Base-by-base conservation (phyloP, 2,888 invertebrate genomes). In the Pseudococcus longispinus region DNA sequence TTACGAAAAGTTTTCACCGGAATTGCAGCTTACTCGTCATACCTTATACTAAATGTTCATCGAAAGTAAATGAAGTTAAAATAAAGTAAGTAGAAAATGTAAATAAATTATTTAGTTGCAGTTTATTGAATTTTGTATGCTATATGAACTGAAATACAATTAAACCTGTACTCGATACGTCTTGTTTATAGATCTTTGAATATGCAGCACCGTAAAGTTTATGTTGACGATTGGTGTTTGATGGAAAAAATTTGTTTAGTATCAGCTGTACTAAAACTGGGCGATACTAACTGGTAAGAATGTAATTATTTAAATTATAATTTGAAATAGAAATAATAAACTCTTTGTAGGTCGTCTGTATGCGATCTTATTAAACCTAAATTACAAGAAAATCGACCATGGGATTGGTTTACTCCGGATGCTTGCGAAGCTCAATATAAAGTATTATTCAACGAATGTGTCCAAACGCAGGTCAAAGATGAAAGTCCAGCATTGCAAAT, bases 201-300 rank as follows among this genome's bases (percentile, higher is more conserved):
- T 2, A 77, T 86, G 86, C 86, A 86, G 77, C 77, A 77, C 20
- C 86, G 86, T 29, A 55, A 26, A 26, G 60, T 65, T 4, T 86
- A 80, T 60, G 18, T 85, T 29, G 85, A 87, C 60, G 82, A 85
- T 74, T 98, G 98, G 98, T 95, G 95, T 51, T 93, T 94, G 0
- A 92, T 95, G 8, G 98, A 98, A 89, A 95, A 96, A 90, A 90
- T 98, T 88, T 96, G 96, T 89, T 91, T 98, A 77, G 97, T 96
- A 0, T 96, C 96, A 0, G 96, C 97, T 1, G 95, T 98, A 13
- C 92, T 95, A 65, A 92, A 95, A 90, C 95, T 95, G 89, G 97
- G 97, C 0, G 97, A 97, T 90, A 96, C 96, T 90, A 96, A 98
- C 91, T 97, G 93, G 93, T 86, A 77, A 51, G 15, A n/a, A 26